These are phyloP conservation scores for Rotaria sp. DNA, from an alignment of 2,888 invertebrate species.

Conservation along the genomic window DNA sequence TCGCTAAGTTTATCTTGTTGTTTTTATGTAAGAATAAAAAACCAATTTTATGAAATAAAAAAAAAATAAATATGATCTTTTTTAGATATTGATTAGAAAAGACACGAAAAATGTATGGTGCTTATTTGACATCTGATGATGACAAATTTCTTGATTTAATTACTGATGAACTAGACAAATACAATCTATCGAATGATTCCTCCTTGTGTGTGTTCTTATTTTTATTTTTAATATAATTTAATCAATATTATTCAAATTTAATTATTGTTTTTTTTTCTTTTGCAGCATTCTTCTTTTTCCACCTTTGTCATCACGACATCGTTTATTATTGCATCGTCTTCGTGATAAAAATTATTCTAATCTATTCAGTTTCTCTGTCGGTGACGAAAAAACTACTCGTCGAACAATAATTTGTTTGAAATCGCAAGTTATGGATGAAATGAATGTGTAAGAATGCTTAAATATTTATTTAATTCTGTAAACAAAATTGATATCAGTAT, in stretches of 20 bases:
- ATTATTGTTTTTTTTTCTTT: not conserved
- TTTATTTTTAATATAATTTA: not conserved
- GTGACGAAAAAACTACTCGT: not conserved
- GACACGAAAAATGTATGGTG: not conserved
- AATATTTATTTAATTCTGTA: no score
- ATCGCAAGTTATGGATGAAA: not conserved
- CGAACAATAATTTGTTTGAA: not conserved
- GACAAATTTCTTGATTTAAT: not conserved
- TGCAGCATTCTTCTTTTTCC: not conserved
- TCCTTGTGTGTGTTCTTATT: not conserved
- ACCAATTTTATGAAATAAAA: not conserved
- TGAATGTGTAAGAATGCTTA: not conserved
- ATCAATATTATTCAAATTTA: not conserved
- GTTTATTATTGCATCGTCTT: not conserved
- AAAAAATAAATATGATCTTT: not conserved
- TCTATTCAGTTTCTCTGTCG: not conserved
- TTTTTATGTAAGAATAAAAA: not conserved
- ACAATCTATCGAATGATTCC: not conserved
- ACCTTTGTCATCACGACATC: not conserved
- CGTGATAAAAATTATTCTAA: not conserved
- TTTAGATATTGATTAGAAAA: not conserved
- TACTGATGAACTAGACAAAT: slow-evolving; percentile 7
- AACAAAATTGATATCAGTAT: no score
- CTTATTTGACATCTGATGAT: not conserved
- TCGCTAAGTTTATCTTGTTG: not conserved